phyloP scores from a whole-genome alignment of 35 echinoderm and acorn worm genomes.

The Ophiothrix spiculata region DNA sequence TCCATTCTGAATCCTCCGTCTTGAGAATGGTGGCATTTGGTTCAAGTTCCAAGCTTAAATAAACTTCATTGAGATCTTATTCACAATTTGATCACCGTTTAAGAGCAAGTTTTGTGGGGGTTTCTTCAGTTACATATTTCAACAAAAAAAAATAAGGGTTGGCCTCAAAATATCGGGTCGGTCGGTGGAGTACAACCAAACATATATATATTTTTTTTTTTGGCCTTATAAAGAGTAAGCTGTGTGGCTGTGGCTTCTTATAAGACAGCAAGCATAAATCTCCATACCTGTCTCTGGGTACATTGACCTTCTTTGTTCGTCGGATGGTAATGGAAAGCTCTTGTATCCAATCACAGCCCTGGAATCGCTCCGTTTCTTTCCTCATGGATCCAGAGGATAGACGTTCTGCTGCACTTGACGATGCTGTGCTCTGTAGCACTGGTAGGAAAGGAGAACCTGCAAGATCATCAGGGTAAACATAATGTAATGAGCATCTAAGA shows the following conservation, averaged over 20 bases:
- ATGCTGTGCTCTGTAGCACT: constrained; percentile 55
- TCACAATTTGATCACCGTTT: constrained; percentile 34
- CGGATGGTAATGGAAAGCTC: constrained; percentile 93
- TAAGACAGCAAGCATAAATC: background rate
- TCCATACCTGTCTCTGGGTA: constrained; percentile 41
- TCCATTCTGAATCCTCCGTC: too few relatives aligned
- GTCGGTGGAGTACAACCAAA: too few relatives aligned
- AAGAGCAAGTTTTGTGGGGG: constrained; percentile 29
- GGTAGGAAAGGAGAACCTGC: constrained; percentile 32
- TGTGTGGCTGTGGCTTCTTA: background rate
- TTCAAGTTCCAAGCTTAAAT: too few relatives aligned
- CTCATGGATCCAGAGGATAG: constrained; percentile 53
- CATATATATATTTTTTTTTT: too few relatives aligned
- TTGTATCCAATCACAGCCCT: constrained; percentile 93
- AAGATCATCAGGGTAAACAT: too few relatives aligned
- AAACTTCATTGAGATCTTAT: background rate
- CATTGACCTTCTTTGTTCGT: constrained; percentile 72
- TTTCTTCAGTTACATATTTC: constrained; percentile 51
- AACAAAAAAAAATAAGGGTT: too few relatives aligned
- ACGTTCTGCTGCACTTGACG: constrained; percentile 61
- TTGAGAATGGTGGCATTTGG: too few relatives aligned
- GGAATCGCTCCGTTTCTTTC: constrained; percentile 70
- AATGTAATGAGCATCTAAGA: background rate
- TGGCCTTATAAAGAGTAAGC: constrained; percentile 37
- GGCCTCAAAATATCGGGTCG: too few relatives aligned